Percentiles rank a stretch among this genome's conserved stretches.
Evolutionary conservation across 2,888 invertebrate genomes (phyloP).

Genomic region (Trypoxylon attenuatum): DNA sequence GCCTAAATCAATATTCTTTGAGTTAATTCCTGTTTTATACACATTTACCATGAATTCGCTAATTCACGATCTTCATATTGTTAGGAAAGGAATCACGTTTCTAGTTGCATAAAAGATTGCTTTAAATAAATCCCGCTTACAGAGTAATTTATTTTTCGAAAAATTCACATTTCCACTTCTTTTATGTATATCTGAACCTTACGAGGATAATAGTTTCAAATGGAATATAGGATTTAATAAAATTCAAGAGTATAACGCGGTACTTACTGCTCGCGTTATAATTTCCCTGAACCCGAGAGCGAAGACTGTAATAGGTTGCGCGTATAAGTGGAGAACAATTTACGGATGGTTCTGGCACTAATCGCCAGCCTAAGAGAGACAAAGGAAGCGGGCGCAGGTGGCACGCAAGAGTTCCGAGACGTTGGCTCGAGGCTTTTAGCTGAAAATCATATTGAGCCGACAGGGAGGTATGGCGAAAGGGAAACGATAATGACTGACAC

Average conservation of each 20-base stretch:
- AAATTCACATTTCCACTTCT: no score
- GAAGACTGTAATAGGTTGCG: not conserved
- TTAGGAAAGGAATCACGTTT: no score
- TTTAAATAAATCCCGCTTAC: no score
- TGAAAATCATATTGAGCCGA: conserved; percentile 2
- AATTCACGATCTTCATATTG: no score
- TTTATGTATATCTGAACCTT: not conserved
- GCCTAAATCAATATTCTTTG: no score
- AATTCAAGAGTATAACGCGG: not conserved
- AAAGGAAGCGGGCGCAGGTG: not conserved
- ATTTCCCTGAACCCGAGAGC: no score
- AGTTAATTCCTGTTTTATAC: no score
- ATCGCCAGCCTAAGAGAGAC: not conserved
- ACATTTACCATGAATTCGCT: no score
- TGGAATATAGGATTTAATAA: not conserved
- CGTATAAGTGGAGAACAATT: not conserved
- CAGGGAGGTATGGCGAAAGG: not conserved
- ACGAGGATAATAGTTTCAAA: not conserved
- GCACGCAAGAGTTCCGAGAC: not conserved
- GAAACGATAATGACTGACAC: conserved; percentile 3
- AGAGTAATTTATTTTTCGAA: not conserved
- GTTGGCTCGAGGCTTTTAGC: not conserved
- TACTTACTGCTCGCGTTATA: not conserved
- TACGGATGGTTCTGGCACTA: not conserved
- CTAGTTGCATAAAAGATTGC: no score